Evolutionary conservation across 1,140 invertebrate species (phyloP), one percentile per base, ranked within the genome.

Genomic region (Ephestia elutella): DNA sequence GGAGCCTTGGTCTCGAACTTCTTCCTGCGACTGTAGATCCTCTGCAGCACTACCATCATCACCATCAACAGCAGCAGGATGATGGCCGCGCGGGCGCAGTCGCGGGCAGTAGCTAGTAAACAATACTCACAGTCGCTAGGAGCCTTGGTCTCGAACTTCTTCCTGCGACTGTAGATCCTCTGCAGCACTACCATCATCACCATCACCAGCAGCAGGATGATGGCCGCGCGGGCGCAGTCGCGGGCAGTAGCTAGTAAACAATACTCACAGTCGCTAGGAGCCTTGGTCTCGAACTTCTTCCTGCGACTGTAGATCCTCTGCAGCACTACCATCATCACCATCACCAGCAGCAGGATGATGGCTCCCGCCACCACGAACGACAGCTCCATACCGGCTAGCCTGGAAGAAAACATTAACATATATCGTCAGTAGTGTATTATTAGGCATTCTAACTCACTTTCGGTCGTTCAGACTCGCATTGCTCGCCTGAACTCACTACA

Each of bases 331-430:
- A 82, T 62, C 0, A 80, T 48, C 15, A 77, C 21, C 2, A 66
- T 60, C 2, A 83, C 11, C 7, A 86, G 20, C 0, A 84, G 44
- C 0, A 82, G 28, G 0, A 65, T 66, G 0, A 77, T 35, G 2
- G 63, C 68, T 7, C 67, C 78, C n/a, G 67, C 73, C 7, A 75
- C 30, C 5, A 82, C 35, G 77, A 76, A 76, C 0, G 71, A 65
- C 28, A 80, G 15, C 44, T 82, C 59, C 32, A 86, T 35, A 53
- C 80, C 69, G 19, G 83, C 83, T 57, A 83, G 62, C 13, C 83
- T 86, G 71, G 7, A 73, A 70, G 5, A 50, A 38, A n/a, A 25
- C n/a, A 30, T 57, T 48, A 11, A 54, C 7, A n/a, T n/a, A n/a
- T n/a, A n/a, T n/a, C n/a, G n/a, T n/a, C n/a, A n/a, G n/a, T n/a